Evolutionary conservation across 2,888 invertebrate genomes (phyloP), one percentile per base, ranked within the genome.

Genomic region (Plagodis pulveraria): DNA sequence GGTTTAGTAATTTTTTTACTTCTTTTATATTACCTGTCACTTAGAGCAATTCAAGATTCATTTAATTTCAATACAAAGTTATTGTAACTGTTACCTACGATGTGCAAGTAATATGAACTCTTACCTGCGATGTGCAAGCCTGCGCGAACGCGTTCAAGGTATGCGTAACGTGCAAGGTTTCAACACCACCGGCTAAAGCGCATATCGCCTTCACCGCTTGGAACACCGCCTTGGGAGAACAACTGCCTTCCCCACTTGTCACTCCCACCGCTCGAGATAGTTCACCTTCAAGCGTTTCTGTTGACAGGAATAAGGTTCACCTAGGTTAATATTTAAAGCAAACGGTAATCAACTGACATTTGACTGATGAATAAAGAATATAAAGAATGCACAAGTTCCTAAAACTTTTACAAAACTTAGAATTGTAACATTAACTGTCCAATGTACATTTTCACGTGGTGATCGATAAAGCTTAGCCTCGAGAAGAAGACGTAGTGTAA

Each of bases 121-220:
- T 59, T 56, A 93, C 92, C 86, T 93, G 93, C 9, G 82, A 76
- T 42, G 92, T 92, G 68, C 95, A 95, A 2, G 94, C 94, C 61
- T 93, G 93, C 0, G 94, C 91, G 66, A 94, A 95, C 63, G 94
- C 93, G 53, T 95, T 94, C 12, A 98, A 89, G 32, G 97, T 95
- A 70, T 96, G 95, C 6, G 96, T 96, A 22, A 99, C 95, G 75
- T 98, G 98, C 43, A 96, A 87, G 0, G 98, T 98, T 86, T 99
- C 98, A 0, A 99, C 95, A 54, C 96, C 96, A 12, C 97, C 98
- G 70, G 99, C 95, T 12, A 98, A 89, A 35, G 98, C 96, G 77
- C 98, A 98, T 41, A 99, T 96, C 0, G 98, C 98, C 87, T 99
- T 99, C 0, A 98, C 97, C 0, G 98, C 96, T 83, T 99, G 98